Conservation (phyloP, 2,113 vertebrate genomes). For the Megaceryle maxima region DNA sequence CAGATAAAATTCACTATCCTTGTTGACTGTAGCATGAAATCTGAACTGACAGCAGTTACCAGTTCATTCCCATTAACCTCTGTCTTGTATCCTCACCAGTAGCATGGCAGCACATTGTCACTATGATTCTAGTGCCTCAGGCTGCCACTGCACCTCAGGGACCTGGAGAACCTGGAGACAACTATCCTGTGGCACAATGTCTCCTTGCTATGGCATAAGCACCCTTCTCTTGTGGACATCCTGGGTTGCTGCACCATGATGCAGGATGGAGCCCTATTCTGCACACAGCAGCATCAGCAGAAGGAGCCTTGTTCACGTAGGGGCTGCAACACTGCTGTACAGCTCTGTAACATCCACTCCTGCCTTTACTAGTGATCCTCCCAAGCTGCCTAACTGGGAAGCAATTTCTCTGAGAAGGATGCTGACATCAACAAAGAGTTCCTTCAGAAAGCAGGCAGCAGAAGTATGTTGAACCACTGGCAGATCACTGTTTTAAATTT, state of each 20-base stretch:
- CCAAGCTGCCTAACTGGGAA: background rate
- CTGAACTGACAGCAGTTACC: background rate
- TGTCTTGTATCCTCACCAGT: rapidly evolving
- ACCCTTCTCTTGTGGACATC: background rate
- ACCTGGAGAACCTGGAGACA: background rate
- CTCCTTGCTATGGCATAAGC: background rate
- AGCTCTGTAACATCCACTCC: background rate
- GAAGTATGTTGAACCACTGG: background rate
- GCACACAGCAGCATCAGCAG: background rate
- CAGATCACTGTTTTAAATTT: background rate
- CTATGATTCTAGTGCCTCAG: background rate
- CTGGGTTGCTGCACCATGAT: background rate
- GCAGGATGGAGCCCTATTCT: background rate
- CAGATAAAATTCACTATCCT: background rate
- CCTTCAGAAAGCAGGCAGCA: background rate
- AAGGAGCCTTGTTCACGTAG: background rate
- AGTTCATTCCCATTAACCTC: background rate
- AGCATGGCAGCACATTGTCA: background rate
- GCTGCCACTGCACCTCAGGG: background rate
- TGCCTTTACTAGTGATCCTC: background rate
- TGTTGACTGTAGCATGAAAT: rapidly evolving
- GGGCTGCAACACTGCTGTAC: background rate
- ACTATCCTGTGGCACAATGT: rapidly evolving
- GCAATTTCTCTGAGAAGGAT: background rate
- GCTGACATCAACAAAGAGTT: background rate